phyloP scores from a whole-genome alignment of 2,797 vertebrate genomes.

The Brotogeris chrysoptera region DNA sequence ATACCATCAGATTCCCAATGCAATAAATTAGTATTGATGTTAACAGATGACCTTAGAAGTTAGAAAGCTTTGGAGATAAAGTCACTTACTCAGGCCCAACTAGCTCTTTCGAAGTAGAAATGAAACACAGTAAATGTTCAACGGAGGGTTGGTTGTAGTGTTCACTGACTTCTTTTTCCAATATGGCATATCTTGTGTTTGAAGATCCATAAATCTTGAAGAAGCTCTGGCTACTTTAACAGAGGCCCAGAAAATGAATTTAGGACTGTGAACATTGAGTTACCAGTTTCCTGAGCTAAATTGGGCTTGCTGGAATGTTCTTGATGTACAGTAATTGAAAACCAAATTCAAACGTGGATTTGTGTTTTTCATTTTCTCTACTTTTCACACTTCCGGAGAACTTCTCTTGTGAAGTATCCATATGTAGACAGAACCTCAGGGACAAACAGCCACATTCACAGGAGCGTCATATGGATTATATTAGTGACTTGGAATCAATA shows the following conservation, averaged over 20 bases:
- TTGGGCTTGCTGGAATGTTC: neutral
- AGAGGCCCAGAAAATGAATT: neutral
- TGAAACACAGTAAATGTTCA: neutral
- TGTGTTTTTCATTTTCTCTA: neutral
- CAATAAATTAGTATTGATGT: neutral
- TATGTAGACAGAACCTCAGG: accelerated
- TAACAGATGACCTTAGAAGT: neutral
- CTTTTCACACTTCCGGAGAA: neutral
- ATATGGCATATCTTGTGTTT: neutral
- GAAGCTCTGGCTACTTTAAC: neutral
- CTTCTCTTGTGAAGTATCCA: neutral
- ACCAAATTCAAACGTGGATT: neutral
- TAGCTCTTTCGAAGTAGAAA: neutral
- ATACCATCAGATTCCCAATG: neutral
- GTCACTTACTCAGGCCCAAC: neutral
- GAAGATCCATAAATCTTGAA: neutral
- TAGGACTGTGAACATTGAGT: neutral
- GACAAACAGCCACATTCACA: neutral
- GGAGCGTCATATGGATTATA: neutral
- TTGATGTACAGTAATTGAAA: neutral
- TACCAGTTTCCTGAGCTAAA: neutral
- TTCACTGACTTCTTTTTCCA: neutral
- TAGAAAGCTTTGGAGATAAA: neutral
- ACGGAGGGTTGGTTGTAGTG: accelerated
- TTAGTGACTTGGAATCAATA: neutral